A percentile compares a stretch with the other conserved stretches of the same genome.
These are phyloP conservation scores for Lophotis ruficrista DNA, from an alignment of 2,113 vertebrate species.

Conservation along the genomic window DNA sequence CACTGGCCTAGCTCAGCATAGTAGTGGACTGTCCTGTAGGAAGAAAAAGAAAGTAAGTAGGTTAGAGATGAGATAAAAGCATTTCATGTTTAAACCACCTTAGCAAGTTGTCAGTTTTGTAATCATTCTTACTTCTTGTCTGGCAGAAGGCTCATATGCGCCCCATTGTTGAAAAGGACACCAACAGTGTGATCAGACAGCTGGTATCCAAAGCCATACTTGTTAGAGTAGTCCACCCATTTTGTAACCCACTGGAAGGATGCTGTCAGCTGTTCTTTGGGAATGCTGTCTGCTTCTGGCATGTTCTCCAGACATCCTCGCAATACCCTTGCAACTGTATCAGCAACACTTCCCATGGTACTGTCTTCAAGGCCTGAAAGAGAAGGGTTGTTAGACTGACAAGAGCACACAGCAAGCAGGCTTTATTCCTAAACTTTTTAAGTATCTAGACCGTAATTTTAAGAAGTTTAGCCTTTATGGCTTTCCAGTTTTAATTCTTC, in stretches of 20 bases:
- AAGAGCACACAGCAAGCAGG: accelerated
- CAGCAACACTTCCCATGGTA: conserved; percentile 91
- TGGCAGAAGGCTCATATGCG: conserved; percentile 95
- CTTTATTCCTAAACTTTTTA: background rate
- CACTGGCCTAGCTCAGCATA: conserved; percentile 93
- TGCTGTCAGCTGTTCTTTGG: conserved; percentile 82
- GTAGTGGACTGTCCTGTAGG: conserved; percentile 91
- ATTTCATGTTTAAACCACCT: background rate
- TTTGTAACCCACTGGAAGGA: conserved; percentile 98
- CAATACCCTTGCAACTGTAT: conserved; percentile 90
- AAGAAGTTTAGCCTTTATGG: background rate
- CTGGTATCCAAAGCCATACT: conserved; percentile 98
- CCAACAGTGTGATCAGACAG: conserved; percentile 96
- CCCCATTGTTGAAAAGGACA: conserved; percentile 97
- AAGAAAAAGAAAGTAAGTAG: background rate
- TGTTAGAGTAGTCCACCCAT: conserved; percentile 99
- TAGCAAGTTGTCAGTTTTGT: background rate
- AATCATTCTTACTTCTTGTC: conserved; percentile 88
- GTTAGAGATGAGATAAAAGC: background rate
- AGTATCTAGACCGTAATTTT: background rate
- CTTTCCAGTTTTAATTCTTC: background rate
- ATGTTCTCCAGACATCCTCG: conserved; percentile 93
- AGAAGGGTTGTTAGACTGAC: background rate
- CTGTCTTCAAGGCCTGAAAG: conserved; percentile 91
- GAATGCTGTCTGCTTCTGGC: conserved; percentile 88